Evolutionary conservation across 2,113 vertebrate genomes (phyloP).

Genomic region (Diadophis punctatus): DNA sequence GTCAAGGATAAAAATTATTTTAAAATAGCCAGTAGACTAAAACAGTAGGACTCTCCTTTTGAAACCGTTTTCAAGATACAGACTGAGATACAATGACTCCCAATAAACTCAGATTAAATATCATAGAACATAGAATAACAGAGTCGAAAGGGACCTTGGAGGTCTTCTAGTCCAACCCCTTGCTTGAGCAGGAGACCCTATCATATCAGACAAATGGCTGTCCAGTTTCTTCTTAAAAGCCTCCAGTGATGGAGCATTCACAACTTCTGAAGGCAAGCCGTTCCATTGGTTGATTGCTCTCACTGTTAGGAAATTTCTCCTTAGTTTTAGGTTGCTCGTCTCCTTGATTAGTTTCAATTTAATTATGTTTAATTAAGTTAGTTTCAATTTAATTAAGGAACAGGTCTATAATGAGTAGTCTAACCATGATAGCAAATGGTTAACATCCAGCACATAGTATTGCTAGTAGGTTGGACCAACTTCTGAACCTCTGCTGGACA

Average conservation of each 20-base stretch:
- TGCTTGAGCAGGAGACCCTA: neutral
- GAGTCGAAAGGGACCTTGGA: neutral
- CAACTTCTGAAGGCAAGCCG: neutral
- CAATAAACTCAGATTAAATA: neutral
- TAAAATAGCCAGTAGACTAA: neutral
- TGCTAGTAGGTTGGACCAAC: neutral
- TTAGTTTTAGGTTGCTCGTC: neutral
- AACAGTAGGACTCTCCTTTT: neutral
- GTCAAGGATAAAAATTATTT: neutral
- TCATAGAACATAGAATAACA: neutral
- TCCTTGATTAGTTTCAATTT: neutral
- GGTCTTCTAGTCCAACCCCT: neutral
- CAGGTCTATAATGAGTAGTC: neutral
- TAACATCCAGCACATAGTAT: neutral
- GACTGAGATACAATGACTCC: neutral
- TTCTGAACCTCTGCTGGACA: neutral
- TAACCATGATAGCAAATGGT: neutral
- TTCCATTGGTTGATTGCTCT: neutral
- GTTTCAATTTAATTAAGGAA: neutral
- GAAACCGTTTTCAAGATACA: neutral
- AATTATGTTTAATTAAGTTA: neutral
- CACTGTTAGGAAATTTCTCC: neutral
- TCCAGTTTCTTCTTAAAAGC: neutral
- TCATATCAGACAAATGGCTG: neutral
- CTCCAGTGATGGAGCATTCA: neutral